phyloP scores from a whole-genome alignment of 1,140 invertebrate species.

The Drosophila sulfurigaster region DNA sequence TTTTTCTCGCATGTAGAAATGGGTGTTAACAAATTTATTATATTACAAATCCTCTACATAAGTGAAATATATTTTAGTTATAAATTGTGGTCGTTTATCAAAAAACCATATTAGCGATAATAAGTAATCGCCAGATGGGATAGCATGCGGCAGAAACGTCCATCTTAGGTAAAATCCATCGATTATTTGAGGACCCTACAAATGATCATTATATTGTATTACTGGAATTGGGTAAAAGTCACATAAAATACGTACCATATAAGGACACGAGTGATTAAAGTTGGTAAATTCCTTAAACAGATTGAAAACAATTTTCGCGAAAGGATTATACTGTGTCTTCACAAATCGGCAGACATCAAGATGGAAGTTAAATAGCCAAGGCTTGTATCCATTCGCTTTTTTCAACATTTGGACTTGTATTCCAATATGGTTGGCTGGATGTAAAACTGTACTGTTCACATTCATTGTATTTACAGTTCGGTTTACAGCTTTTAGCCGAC shows the following conservation, averaged over 20 bases:
- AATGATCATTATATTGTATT: background rate
- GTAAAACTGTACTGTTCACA: conserved; percentile 18
- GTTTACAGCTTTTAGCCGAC: conserved; percentile 27
- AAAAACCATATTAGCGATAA: conserved; percentile 3
- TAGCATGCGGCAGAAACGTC: background rate
- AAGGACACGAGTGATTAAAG: conserved; percentile 46
- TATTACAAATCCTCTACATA: conserved; percentile 5
- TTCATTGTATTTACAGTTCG: conserved; percentile 17
- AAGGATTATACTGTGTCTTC: background rate
- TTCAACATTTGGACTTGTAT: background rate
- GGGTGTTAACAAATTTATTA: too few relatives aligned
- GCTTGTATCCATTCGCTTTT: conserved; percentile 45
- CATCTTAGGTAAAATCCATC: conserved; percentile 14
- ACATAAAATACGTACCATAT: conserved; percentile 6
- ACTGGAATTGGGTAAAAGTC: too few relatives aligned
- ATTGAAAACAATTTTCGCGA: conserved; percentile 4
- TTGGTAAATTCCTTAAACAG: conserved; percentile 42
- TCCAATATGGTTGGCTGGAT: conserved; percentile 4
- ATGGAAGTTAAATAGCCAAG: background rate
- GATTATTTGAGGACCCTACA: conserved; percentile 32
- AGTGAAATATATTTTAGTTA: conserved; percentile 27
- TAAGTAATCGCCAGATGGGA: conserved; percentile 44
- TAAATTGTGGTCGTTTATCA: conserved; percentile 24
- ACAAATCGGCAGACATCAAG: conserved; percentile 36
- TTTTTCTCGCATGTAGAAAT: too few relatives aligned